phyloP scores from a whole-genome alignment of 2,888 invertebrate genomes.

The Pachydiplax longipennis region DNA sequence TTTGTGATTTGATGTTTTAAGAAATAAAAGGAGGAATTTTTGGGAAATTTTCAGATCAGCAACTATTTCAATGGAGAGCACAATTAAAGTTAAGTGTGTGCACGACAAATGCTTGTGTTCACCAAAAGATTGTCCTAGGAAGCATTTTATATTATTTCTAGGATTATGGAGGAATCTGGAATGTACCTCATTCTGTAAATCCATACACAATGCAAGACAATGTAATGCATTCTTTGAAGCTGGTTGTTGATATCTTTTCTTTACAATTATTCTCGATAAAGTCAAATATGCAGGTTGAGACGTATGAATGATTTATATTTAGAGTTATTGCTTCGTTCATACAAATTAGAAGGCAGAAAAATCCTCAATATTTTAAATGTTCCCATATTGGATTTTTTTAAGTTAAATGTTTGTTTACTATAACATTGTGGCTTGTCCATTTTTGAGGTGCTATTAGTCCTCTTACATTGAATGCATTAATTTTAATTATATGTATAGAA shows the following conservation, averaged over 20 bases:
- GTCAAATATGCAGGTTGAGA: not conserved
- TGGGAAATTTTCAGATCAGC: not conserved
- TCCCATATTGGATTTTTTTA: not conserved
- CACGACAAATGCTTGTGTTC: slow-evolving; percentile 12
- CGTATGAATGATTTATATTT: not conserved
- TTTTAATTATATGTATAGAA: not conserved
- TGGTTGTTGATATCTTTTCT: not conserved
- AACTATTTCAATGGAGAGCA: not conserved
- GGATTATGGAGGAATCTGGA: not conserved
- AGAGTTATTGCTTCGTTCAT: not conserved
- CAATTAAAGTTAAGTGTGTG: slow-evolving; percentile 21
- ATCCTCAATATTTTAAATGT: not conserved
- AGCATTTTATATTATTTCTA: slow-evolving; percentile 1
- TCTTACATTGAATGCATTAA: not conserved
- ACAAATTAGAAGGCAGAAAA: not conserved
- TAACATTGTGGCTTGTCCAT: not conserved
- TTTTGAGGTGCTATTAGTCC: slow-evolving; percentile 33
- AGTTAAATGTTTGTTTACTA: slow-evolving; percentile 17
- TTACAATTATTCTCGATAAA: not conserved
- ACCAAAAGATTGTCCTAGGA: not conserved
- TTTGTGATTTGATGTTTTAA: slow-evolving; percentile 15
- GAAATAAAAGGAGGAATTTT: slow-evolving; percentile 5
- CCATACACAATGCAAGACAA: not conserved
- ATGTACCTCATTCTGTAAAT: not conserved
- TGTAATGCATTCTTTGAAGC: not conserved